A percentile compares a stretch with the other conserved stretches of the same genome.
Conservation (phyloP, 2,113 vertebrate species). For the Delphinus delphis region DNA sequence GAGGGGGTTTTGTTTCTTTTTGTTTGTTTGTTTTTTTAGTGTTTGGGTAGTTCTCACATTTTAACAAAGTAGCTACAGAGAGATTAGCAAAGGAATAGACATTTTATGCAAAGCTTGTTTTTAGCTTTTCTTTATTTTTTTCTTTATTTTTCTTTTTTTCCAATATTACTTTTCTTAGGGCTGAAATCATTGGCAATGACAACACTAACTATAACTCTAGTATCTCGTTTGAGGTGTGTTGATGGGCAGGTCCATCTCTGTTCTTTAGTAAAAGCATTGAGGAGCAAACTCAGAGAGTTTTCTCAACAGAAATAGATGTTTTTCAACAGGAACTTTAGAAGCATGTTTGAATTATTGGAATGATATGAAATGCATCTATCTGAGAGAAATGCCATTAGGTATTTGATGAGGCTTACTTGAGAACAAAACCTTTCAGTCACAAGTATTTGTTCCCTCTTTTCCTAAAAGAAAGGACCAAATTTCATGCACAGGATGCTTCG, state of each 20-base stretch:
- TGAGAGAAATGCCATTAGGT: background rate
- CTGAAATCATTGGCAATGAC: background rate
- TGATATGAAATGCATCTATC: background rate
- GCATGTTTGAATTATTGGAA: background rate
- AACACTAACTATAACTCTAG: background rate
- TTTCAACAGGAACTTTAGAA: background rate
- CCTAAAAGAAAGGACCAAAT: background rate
- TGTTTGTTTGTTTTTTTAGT: background rate
- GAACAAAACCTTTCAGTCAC: background rate
- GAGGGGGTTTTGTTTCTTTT: background rate
- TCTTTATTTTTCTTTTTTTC: background rate
- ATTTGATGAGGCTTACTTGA: background rate
- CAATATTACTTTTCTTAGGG: background rate
- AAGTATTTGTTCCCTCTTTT: constrained; percentile 6
- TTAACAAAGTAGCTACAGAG: background rate
- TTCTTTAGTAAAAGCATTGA: background rate
- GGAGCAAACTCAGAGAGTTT: background rate
- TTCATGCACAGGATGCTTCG: background rate
- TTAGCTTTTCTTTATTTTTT: background rate
- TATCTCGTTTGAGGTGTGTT: background rate
- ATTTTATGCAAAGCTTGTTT: background rate
- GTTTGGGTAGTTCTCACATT: background rate
- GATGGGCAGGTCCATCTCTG: background rate
- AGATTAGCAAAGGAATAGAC: background rate
- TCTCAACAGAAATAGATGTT: background rate